Percentiles rank a stretch among this genome's conserved stretches.
Conservation (phyloP, 2,888 invertebrate genomes). For the Xestia c-nigrum region DNA sequence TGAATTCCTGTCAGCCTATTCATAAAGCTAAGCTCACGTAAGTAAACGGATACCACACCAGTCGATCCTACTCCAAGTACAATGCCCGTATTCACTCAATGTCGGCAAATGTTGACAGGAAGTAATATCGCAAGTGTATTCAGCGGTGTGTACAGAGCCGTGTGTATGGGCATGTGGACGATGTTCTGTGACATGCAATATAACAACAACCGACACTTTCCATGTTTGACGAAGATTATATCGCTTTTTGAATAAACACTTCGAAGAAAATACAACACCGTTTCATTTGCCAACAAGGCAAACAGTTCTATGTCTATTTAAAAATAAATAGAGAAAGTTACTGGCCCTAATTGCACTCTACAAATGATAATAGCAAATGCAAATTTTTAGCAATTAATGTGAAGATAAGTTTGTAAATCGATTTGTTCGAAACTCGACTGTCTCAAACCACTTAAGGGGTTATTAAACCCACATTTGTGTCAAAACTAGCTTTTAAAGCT, state of each 20-base stretch:
- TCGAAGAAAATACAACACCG: slow-evolving; percentile 9
- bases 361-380: too few relatives aligned
- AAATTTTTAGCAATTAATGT: background rate
- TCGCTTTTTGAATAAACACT: slow-evolving; percentile 27
- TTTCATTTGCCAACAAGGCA: background rate
- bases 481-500: slow-evolving; percentile 37
- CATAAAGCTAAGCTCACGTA: slow-evolving; percentile 11
- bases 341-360: background rate
- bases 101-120: slow-evolving; percentile 55
- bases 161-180: slow-evolving; percentile 3
- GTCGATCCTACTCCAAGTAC: slow-evolving; percentile 27
- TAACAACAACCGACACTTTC: slow-evolving; percentile 37
- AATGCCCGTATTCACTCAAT: slow-evolving; percentile 50
- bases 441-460: background rate
- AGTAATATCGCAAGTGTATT: slow-evolving; percentile 54
- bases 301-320: background rate
- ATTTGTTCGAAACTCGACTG: background rate
- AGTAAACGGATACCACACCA: slow-evolving; percentile 25
- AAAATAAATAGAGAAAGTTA: background rate
- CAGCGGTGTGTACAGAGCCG: slow-evolving; percentile 36
- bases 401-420: background rate
- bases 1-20: slow-evolving; percentile 8
- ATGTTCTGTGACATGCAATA: slow-evolving; percentile 51
- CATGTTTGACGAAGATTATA: slow-evolving; percentile 55
- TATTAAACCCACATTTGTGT: background rate